Evolutionary conservation across 2,888 invertebrate genomes (phyloP), one percentile per base, ranked within the genome.

Genomic region (Argynnis bischoffii): DNA sequence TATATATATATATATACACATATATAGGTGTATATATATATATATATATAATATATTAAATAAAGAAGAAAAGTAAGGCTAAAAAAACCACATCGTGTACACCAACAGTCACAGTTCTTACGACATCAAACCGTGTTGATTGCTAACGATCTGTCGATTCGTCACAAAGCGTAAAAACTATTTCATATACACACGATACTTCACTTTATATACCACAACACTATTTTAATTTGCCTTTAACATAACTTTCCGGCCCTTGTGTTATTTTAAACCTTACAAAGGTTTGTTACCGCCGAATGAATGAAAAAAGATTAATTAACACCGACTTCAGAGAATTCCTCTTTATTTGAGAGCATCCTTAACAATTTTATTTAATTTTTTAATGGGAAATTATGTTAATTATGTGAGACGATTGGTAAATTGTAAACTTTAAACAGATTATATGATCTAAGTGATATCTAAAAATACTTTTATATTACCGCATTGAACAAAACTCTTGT

Each of bases 141-240:
- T 79, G 85, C 78, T 87, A 88, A 87, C 87, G 80, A 87, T 78
- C 79, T 70, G 55, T 66, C 81, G 76, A 90, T 91, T 89, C 84
- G 90, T 80, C 81, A 86, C 87, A 83, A 81, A 76, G 79, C 78
- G 79, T 90, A 86, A 87, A 89, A 90, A 86, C 80, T 88, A 84
- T 88, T 83, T 79, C 88, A 87, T 82, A 86, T 83, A 84, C 85
- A 83, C 79, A 76, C 77, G 76, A 78, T 76, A 78, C 63, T 60
- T 59, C 57, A 57, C 63, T 69, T 64, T 60, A 63, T 64, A 55
- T 63, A 57, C 56, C 50, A 16, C 47, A 67, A 41, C 35, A 41
- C 35, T 41, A 41, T 41, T 55, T 68, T 47, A 56, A 66, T 69
- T 68, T 69, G 60, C 63, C 60, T 72, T 70, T 77, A 76, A 77